Base-by-base conservation (phyloP, 2,888 invertebrate species). In the Axea sp. region DNA sequence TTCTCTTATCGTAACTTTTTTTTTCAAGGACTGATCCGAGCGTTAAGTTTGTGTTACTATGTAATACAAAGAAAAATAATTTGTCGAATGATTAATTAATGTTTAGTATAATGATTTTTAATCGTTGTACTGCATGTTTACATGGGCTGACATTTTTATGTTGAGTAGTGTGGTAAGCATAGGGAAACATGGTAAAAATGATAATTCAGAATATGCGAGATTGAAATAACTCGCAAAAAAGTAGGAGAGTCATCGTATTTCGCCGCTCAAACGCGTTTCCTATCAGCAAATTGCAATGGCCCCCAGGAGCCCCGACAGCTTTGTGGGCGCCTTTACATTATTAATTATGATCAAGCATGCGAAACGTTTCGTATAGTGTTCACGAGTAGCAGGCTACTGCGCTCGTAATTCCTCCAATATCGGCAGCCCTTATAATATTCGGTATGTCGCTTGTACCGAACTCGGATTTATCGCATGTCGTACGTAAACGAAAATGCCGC, bases 321-420 rank as follows among this genome's bases (percentile, higher is more conserved):
- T 85, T 83, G 85, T 82, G 83, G 81, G 81, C 80, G 82, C 81
- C 77, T 80, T 77, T 78, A 77, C 80, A 79, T 84, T 86, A 86
- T 86, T 86, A 86, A 86, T 86, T 86, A 85, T 83, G 82, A 82
- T 79, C 86, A 84, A 81, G 84, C 86, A 86, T 86, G 86, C 86
- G 83, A 86, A 82, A 85, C 85, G 83, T 83, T 84, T 82, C 80
- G 78, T 80, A 78, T 75, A 77, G 57, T 64, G 77, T 80, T 78
- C 76, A 67, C 76, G 77, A 79, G 78, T 75, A 65, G 47, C 78
- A 69, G 76, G 75, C 81, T 80, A 79, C 81, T 55, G 71, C 77
- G 81, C 82, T 81, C 83, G 82, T 83, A 81, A 83, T 79, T 83
- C 76, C 80, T 80, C 79, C 77, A 69, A 74, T 75, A 73, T 75